Base-by-base conservation (phyloP, 2,797 vertebrate genomes). In the Arnoldichthys spilopterus region DNA sequence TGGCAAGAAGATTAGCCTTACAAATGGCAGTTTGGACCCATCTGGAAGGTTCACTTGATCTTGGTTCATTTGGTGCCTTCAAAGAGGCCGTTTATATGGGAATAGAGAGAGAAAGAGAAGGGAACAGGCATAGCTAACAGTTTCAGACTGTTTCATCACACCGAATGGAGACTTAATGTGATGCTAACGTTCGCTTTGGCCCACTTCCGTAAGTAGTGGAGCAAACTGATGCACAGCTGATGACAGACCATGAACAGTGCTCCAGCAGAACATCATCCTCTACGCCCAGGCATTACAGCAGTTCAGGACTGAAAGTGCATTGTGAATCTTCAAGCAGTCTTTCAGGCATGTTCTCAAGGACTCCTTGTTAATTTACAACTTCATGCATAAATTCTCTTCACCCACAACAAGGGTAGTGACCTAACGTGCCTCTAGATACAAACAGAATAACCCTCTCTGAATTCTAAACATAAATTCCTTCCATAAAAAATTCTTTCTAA, bases 61-160 rank as follows among this genome's bases (percentile, higher is more conserved):
- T 72, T 70, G 28, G 66, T 53, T 77, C 47, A 72, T 79, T 76
- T 73, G 67, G 67, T 40, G 32, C 73, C 68, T 32, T 64, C 26
- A 59, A 81, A 77, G 59, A 45, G 30, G 70, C 68, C 54, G 12
- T 8, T 76, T 70, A 49, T 63, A 69, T 69, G 30, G 51, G 26
- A 59, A n/a, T n/a, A n/a, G n/a, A 74, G 37, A 5, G 45, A 61
- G 32, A 62, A 53, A 67, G 64, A 53, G 37, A 15, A 40, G 43
- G 1, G 45, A 71, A 63, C 1, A 22, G 30, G 15, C 62, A 32
- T 37, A 49, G 24, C 64, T 67, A 37, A 68, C 11, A 22, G 34
- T 85, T 88, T 87, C 84, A 81, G 9, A 56, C 61, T 45, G 69
- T 86, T 90, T 81, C 80, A 84, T 87, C 84, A 86, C 64, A 53